Percentiles rank a stretch among this genome's conserved stretches.
phyloP scores from a whole-genome alignment of 53 echinoderm and acorn worm genomes.

The Patiria pectinifera region DNA sequence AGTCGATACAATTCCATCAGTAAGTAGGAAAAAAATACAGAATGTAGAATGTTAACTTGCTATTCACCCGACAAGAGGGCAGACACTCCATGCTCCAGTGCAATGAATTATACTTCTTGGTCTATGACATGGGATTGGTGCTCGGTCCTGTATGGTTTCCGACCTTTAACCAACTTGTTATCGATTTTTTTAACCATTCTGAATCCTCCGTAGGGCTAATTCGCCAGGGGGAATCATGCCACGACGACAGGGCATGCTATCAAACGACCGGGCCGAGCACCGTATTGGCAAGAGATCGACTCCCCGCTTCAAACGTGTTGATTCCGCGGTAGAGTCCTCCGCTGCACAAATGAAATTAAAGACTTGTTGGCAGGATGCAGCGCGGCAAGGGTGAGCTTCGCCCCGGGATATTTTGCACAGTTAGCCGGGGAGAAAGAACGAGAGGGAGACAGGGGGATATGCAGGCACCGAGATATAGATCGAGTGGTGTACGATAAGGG shows the following conservation, averaged over 20 bases:
- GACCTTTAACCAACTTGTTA: background rate
- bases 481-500: background rate
- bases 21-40: background rate
- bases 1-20: background rate
- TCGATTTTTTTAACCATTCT: background rate
- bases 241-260: background rate
- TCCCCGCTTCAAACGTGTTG: constrained; percentile 36
- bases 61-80: too few species aligned
- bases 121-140: background rate
- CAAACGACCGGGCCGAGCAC: background rate
- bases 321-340: constrained; percentile 12
- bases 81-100: too few species aligned
- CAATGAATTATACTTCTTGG: background rate
- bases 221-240: constrained; percentile 9
- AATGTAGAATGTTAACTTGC: too few species aligned
- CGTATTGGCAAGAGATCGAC: constrained; percentile 20
- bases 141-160: background rate
- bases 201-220: background rate
- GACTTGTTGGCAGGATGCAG: background rate
- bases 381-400: constrained; percentile 2
- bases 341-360: constrained; percentile 43
- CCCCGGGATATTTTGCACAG: constrained; percentile 14
- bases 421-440: background rate
- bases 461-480: constrained; percentile 2
- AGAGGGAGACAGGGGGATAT: background rate